These are phyloP conservation scores for Betta splendens DNA, from an alignment of 2,797 vertebrate genomes.

Conservation along the genomic window DNA sequence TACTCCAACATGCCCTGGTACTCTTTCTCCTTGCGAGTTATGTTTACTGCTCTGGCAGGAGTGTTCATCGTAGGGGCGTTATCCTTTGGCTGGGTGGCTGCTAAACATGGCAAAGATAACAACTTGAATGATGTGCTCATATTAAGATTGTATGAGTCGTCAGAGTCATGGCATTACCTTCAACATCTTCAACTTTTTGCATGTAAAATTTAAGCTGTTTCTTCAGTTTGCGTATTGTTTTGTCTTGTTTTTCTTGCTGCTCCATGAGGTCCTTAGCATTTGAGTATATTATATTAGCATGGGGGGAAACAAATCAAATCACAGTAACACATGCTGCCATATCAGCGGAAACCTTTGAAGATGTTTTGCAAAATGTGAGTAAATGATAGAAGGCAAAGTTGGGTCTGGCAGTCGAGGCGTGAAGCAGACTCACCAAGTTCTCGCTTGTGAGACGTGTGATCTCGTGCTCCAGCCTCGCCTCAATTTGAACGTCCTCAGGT, in stretches of 20 bases:
- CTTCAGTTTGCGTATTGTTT: slow-evolving; percentile 91
- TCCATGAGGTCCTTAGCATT: slow-evolving; percentile 90
- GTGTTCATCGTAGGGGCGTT: slow-evolving; percentile 77
- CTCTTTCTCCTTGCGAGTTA: slow-evolving; percentile 94
- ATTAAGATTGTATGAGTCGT: not conserved
- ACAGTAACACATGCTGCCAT: slow-evolving; percentile 6
- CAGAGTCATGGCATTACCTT: slow-evolving; percentile 79
- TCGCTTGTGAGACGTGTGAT: slow-evolving; percentile 92
- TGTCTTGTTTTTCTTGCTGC: slow-evolving; percentile 93
- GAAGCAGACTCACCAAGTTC: slow-evolving; percentile 86
- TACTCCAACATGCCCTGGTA: slow-evolving; percentile 96
- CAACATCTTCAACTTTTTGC: slow-evolving; percentile 90
- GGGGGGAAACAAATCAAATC: not conserved
- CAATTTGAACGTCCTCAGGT: slow-evolving; percentile 89
- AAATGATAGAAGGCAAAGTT: not conserved
- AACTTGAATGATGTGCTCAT: not conserved
- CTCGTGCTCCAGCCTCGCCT: slow-evolving; percentile 91
- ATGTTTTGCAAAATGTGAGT: not conserved
- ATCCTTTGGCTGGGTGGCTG: slow-evolving; percentile 79
- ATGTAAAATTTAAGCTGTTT: slow-evolving; percentile 91
- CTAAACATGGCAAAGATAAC: slow-evolving; percentile 34
- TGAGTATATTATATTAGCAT: slow-evolving; percentile 13
- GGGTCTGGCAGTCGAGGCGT: not conserved
- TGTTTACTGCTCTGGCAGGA: slow-evolving; percentile 85
- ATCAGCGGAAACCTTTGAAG: too few species aligned